Evolutionary conservation across 37 sponge, comb jelly and placozoan genomes (phyloP), one percentile per base, ranked within the genome.

Genomic region (Bolinopsis microptera): DNA sequence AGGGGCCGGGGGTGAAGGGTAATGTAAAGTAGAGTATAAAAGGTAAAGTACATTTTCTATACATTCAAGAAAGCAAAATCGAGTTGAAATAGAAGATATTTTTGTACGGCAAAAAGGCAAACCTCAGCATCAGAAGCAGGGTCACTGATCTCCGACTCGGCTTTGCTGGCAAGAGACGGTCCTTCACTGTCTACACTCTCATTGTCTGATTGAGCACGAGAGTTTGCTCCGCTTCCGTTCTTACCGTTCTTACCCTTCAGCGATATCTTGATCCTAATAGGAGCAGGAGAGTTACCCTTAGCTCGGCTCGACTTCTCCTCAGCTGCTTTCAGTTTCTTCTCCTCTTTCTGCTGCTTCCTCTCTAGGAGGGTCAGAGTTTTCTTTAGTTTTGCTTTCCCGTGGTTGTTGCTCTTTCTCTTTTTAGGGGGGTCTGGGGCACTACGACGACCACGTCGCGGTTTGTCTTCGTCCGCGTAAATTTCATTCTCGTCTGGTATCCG

Each of bases 191-290:
- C 90, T 38, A 86, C 90, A 86, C 61, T 41, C 90, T 86, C 90
- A 27, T 86, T 41, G 36, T 86, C 90, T 2, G 90, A 86, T 48
- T 39, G 41, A 26, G 61, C 48, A 28, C 90, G 41, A 36, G 80
- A 77, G 37, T 77, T 77, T 13, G 80, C 33, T 77, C 80, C 80
- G 39, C 90, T 86, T 28, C 90, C 61, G n/a, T 41, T 41, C 61
- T 86, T 86, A 2, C 90, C 90, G 90, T 86, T 86, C 61, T 86
- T 86, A 21, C 80, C 80, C 36, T 86, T 86, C 61, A 86, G 90
- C 5, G 61, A 41, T 24, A 86, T 86, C 90, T 86, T 86, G 9
- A 86, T 86, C 61, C 90, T 28, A 48, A 86, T 86, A 0, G 90
- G 90, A 41, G 90, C 90, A 40, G 90, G 90, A 30, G 90, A 86